These are phyloP conservation scores for Calliopum simillimum DNA, from an alignment of 2,888 invertebrate genomes.

Conservation along the genomic window DNA sequence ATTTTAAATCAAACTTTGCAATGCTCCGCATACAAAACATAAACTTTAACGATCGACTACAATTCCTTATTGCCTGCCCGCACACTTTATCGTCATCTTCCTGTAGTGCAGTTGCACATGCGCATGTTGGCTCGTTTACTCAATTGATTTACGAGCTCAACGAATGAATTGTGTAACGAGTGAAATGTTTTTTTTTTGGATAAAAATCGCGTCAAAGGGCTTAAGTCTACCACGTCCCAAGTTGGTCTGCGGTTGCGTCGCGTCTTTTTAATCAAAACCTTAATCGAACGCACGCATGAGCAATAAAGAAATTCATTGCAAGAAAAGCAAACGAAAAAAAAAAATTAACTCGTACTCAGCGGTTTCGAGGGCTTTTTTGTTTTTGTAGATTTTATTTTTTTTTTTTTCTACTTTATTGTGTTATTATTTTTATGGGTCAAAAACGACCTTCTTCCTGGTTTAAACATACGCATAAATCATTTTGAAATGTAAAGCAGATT, in stretches of 20 bases:
- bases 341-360: slow-evolving; percentile 27
- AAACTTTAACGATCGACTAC: no score
- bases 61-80: no score
- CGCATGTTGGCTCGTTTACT: slow-evolving; percentile 50
- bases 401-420: not conserved
- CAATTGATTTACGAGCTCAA: slow-evolving; percentile 62
- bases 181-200: slow-evolving; percentile 36
- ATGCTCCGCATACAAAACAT: slow-evolving; percentile 25
- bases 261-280: slow-evolving; percentile 60
- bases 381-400: not conserved
- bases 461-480: slow-evolving; percentile 47
- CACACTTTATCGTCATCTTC: no score
- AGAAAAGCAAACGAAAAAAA: slow-evolving; percentile 40
- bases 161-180: slow-evolving; percentile 61
- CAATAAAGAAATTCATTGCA: slow-evolving; percentile 54
- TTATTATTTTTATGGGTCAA: slow-evolving; percentile 44
- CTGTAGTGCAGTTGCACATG: slow-evolving; percentile 38
- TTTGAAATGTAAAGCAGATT: slow-evolving; percentile 43
- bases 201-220: slow-evolving; percentile 8
- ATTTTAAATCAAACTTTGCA: not conserved
- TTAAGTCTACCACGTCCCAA: not conserved
- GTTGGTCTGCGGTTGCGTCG: slow-evolving; percentile 40
- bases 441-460: slow-evolving; percentile 43
- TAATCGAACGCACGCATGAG: slow-evolving; percentile 64
- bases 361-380: not conserved